These are phyloP conservation scores for Chirona hameri DNA, from an alignment of 2,888 invertebrate species.

Conservation along the genomic window DNA sequence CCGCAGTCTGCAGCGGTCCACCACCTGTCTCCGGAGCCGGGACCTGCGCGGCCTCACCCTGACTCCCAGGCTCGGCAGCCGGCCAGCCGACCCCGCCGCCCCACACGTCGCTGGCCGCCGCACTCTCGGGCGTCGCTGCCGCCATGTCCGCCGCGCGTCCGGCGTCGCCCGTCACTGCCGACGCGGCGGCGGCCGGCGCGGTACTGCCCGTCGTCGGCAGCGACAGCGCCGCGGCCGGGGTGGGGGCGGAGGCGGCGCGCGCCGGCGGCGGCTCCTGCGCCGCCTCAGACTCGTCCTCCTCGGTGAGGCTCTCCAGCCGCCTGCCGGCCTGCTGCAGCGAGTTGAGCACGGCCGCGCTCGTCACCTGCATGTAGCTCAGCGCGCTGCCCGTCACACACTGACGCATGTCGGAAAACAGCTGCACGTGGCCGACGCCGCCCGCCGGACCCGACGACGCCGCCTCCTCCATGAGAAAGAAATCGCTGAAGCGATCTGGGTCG, in stretches of 20 bases:
- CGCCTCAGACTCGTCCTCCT: slow-evolving; percentile 23
- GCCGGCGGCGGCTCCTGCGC: slow-evolving; percentile 23
- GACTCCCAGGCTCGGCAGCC: too few species aligned
- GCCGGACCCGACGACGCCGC: too few species aligned
- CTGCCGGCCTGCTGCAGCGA: neutral
- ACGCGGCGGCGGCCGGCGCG: neutral
- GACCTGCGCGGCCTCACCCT: too few species aligned
- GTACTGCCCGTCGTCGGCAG: neutral
- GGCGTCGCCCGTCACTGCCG: neutral
- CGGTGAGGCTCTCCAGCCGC: slow-evolving; percentile 8
- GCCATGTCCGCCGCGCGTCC: neutral
- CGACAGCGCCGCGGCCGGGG: neutral
- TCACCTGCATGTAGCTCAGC: slow-evolving; percentile 3
- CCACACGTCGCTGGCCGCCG: neutral
- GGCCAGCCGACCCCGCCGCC: neutral
- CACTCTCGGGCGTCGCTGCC: neutral
- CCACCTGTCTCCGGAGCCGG: too few species aligned
- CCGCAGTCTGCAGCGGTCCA: too few species aligned
- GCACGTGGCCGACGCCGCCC: neutral
- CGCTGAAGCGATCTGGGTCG: slow-evolving; percentile 2
- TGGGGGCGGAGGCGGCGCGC: neutral
- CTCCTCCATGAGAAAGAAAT: slow-evolving; percentile 22
- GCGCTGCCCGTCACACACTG: slow-evolving; percentile 3
- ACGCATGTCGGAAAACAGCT: slow-evolving; percentile 25
- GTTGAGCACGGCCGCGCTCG: neutral